Evolutionary conservation across 1,140 invertebrate genomes (phyloP).

Genomic region (Camponotus floridanus): DNA sequence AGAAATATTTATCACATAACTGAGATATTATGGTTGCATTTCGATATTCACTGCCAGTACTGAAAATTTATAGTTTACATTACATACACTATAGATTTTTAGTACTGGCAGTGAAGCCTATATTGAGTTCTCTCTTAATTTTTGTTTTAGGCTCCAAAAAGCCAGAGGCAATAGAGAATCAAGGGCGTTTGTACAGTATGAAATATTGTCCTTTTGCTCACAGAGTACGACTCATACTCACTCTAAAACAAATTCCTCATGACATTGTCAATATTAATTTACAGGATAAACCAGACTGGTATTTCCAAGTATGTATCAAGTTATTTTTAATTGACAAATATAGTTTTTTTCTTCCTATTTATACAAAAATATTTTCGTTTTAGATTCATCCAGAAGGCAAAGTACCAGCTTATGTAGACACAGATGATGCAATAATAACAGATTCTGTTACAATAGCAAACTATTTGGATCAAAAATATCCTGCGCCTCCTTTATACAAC

Average conservation of each 20-base stretch:
- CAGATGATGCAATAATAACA: constrained; percentile 82
- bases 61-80: no score
- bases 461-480: constrained; percentile 87
- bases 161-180: constrained; percentile 83
- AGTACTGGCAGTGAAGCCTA: no score
- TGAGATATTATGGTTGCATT: no score
- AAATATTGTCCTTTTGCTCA: constrained; percentile 88
- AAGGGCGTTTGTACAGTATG: constrained; percentile 88
- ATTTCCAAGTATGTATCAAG: constrained; percentile 81
- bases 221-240: constrained; percentile 86
- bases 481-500: constrained; percentile 84
- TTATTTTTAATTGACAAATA: constrained; percentile 2
- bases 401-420: constrained; percentile 87
- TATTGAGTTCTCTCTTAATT: background rate
- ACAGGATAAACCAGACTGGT: constrained; percentile 88
- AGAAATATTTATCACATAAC: background rate
- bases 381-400: constrained; percentile 87
- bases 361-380: constrained; percentile 27
- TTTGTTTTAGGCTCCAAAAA: constrained; percentile 81
- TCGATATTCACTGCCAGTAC: no score
- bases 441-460: constrained; percentile 87
- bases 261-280: constrained; percentile 88
- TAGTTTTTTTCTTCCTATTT: background rate
- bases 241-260: constrained; percentile 86
- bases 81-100: no score